These are phyloP conservation scores for Sylvia borin DNA, from an alignment of 2,797 vertebrate species.

Conservation along the genomic window DNA sequence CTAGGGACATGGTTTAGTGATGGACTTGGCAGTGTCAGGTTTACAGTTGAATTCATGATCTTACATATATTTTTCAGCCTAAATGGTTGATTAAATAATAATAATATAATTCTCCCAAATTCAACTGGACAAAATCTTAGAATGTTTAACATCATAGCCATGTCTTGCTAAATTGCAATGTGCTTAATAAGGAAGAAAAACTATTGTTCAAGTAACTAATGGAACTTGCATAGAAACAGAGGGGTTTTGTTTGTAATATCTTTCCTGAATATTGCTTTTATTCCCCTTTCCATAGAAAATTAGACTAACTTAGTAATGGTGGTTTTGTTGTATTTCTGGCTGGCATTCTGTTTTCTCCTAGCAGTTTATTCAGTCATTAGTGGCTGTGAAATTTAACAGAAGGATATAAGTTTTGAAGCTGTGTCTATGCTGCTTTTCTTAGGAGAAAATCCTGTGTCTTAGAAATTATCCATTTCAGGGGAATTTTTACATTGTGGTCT, in stretches of 20 bases:
- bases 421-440: not conserved
- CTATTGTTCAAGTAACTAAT: not conserved
- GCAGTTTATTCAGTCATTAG: not conserved
- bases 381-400: not conserved
- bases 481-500: not conserved
- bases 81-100: not conserved
- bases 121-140: not conserved
- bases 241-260: not conserved
- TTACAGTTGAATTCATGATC: not conserved
- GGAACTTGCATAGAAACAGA: not conserved
- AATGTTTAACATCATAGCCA: not conserved
- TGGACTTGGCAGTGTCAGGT: not conserved
- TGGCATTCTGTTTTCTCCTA: not conserved
- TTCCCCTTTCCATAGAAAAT: not conserved
- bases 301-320: not conserved
- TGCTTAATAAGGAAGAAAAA: not conserved
- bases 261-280: not conserved
- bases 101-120: not conserved
- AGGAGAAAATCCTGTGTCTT: not conserved
- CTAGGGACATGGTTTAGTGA: not conserved
- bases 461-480: not conserved
- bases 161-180: not conserved
- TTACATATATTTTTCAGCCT: not conserved
- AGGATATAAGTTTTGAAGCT: not conserved
- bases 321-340: not conserved